phyloP scores from a whole-genome alignment of 2,797 vertebrate species.

The Sebastes iracundus region DNA sequence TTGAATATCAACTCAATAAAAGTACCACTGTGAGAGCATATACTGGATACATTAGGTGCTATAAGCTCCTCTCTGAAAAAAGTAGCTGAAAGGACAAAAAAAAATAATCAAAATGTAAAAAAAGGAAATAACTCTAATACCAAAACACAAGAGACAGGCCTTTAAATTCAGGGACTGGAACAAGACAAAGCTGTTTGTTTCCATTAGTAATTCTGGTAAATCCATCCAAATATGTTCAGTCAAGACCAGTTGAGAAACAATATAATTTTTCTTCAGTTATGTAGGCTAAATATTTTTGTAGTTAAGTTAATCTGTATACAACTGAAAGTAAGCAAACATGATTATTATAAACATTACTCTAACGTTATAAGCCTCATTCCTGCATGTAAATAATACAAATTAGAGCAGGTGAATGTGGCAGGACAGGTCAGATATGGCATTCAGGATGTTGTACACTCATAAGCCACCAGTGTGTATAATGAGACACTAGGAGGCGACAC shows the following conservation, averaged over 20 bases:
- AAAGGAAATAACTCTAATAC: neutral
- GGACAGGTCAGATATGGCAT: neutral
- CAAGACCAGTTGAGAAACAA: neutral
- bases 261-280: neutral
- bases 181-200: neutral
- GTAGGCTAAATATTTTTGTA: neutral
- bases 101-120: neutral
- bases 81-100: neutral
- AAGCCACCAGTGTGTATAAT: neutral
- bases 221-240: neutral
- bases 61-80: neutral
- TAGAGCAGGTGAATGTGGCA: slow-evolving; percentile 1
- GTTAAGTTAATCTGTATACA: neutral
- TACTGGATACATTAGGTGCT: neutral
- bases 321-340: neutral
- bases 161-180: neutral
- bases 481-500: slow-evolving; percentile 67
- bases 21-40: neutral
- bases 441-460: neutral
- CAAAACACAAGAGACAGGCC: neutral
- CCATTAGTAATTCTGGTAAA: neutral
- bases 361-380: neutral
- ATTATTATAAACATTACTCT: too few relatives aligned
- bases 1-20: neutral
- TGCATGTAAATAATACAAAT: neutral